Percentiles rank a stretch among this genome's conserved stretches.
Evolutionary conservation across 2,888 invertebrate genomes (phyloP).

Genomic region (Cerastis leucographa): DNA sequence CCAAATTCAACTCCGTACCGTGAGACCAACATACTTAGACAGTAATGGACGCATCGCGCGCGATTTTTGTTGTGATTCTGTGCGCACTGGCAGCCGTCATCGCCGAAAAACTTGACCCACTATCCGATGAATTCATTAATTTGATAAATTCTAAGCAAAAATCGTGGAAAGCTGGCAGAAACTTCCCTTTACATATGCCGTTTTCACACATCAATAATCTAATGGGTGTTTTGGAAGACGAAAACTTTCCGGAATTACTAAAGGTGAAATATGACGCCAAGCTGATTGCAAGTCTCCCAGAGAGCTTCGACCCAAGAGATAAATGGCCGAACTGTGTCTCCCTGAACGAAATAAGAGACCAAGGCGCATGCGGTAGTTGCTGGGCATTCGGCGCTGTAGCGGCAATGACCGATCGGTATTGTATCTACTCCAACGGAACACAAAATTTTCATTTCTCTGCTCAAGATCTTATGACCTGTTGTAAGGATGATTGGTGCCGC

Average conservation of each 20-base stretch:
- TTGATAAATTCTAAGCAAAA: constrained; percentile 35
- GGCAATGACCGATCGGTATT: constrained; percentile 42
- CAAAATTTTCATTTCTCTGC: constrained; percentile 39
- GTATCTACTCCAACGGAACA: constrained; percentile 31
- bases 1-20: background rate
- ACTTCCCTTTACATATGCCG: constrained; percentile 21
- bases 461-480: constrained; percentile 27
- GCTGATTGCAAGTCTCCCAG: constrained; percentile 45
- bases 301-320: constrained; percentile 35
- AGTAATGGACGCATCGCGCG: constrained; percentile 12
- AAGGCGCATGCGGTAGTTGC: constrained; percentile 41
- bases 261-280: constrained; percentile 16
- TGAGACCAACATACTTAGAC: background rate
- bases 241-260: constrained; percentile 1
- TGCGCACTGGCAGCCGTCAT: background rate
- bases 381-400: constrained; percentile 38
- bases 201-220: constrained; percentile 26
- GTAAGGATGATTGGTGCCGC: rapidly evolving
- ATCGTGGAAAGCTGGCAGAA: constrained; percentile 43
- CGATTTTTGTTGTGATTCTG: constrained; percentile 7
- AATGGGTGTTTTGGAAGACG: constrained; percentile 21
- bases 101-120: constrained; percentile 7
- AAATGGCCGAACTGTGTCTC: constrained; percentile 46
- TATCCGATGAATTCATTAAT: constrained; percentile 42
- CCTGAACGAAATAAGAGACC: constrained; percentile 41